Conservation (phyloP, 2,797 vertebrate genomes). For the Choloepus didactylus region DNA sequence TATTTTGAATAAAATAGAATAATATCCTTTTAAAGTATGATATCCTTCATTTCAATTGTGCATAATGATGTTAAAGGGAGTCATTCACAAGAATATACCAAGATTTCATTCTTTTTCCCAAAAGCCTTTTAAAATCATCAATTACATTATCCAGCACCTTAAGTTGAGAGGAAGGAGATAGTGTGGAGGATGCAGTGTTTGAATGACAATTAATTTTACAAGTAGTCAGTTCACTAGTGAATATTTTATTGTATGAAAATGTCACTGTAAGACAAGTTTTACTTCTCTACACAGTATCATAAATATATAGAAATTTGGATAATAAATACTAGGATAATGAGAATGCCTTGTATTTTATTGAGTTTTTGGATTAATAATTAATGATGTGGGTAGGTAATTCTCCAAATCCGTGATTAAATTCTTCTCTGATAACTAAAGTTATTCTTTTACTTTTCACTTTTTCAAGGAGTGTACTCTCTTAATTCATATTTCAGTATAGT, state of each 20-base stretch:
- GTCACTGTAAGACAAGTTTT: constrained; percentile 46
- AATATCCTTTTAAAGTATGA: background rate
- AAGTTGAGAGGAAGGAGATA: background rate
- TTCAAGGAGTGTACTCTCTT: background rate
- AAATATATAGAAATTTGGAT: constrained; percentile 47
- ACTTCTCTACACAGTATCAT: constrained; percentile 60
- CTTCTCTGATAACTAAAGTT: constrained; percentile 61
- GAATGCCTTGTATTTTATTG: constrained; percentile 68
- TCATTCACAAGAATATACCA: background rate
- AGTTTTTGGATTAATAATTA: constrained; percentile 72
- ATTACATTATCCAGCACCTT: background rate
- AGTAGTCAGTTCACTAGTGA: constrained; percentile 56
- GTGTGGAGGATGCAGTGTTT: background rate
- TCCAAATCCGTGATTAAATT: constrained; percentile 70
- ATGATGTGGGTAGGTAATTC: constrained; percentile 57
- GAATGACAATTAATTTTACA: constrained; percentile 38
- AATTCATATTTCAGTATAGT: constrained; percentile 62
- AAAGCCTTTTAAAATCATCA: background rate
- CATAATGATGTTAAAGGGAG: background rate
- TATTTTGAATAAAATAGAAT: constrained; percentile 3
- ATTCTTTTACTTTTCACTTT: constrained; percentile 71
- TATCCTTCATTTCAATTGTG: background rate
- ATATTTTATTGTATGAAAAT: constrained; percentile 66
- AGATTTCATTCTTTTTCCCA: background rate
- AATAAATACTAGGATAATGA: constrained; percentile 77